Base-by-base conservation (phyloP, 2,797 vertebrate genomes). In the Macrochelys suwanniensis region DNA sequence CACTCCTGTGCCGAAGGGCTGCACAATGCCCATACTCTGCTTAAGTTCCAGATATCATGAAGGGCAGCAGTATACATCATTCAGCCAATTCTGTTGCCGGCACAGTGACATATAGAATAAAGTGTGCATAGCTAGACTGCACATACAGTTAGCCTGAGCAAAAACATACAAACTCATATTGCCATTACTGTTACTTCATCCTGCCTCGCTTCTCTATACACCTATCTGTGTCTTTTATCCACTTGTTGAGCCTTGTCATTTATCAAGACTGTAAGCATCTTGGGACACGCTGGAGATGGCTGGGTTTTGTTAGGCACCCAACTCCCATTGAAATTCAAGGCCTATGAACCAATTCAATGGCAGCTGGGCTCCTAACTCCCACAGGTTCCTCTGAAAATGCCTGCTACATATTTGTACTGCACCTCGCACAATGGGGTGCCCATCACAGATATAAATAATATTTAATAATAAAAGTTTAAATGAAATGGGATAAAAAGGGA, bases 251-350 rank as follows among this genome's bases (percentile, higher is more conserved):
- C 2, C 21, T 45, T 26, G 42, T 42, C 23, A 45, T 74, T 25
- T 45, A 74, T 23, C 42, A 74, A 74, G 37, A 25, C 71, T 15
- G 23, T 74, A 15, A 13, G 23, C 23, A 45, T 45, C 23, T 25
- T 26, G 21, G 16, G 42, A 23, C 3, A 11, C 28, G 8, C 45
- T 25, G 49, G 28, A 37, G 3, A 56, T 51, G 50, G 0, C 2
- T 7, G 4, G 33, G 17, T 78, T 88, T 94, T 83, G 2, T 6
- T 65, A 1, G 0, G 19, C 31, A 37, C 47, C 1, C 0, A 7
- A 19, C 53, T 16, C 11, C 2, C 65, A 11, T 25, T 91, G 47
- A 54, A 71, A 28, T 3, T 79, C 54, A 65, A 13, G 42, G n/a
- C 37, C 45, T 42, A 25, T 45, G 49, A 74, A 59, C 16, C 76